Base-by-base conservation (phyloP, 2,113 vertebrate species). In the Hyla sarda region DNA sequence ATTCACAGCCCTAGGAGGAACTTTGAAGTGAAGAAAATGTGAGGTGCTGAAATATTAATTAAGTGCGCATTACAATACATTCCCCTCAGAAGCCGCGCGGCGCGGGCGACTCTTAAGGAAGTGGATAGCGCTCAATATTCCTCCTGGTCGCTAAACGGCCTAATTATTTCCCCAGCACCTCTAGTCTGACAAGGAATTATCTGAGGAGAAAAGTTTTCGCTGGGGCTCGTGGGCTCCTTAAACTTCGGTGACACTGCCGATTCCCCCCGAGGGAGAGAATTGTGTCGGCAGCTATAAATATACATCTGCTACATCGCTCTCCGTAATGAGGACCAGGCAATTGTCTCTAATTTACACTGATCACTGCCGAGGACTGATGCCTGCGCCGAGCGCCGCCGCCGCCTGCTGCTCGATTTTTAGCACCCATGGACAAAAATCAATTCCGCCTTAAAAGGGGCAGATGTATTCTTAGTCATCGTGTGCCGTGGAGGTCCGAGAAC, bases 21-120 rank as follows among this genome's bases (percentile, higher is more conserved):
- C 85, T 87, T 87, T 87, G 85, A 87, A 47, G 85, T 87, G 72
- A 12, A 71, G 77, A 81, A 86, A 80, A 71, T 87, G 78, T 58
- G 28, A 82, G 67, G 85, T 82, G 85, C 34, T 87, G 85, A 87
- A 87, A 87, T 87, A 87, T 87, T 87, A 87, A 87, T 87, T 87
- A 87, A 73, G 77, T 16, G 78, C 54, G 47, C 69, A 82, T 87
- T 87, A 87, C 85, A 87, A 82, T 87, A 74, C 78, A 74, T 73
- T n/a, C 47, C 37, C 65, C 72, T 32, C 67, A 79, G 67, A 48
- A 62, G 62, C n/a, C 45, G 65, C 41, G 52, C 62, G 12, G 45
- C 56, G 41, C 14, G 23, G 28, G 48, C 56, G 23, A 2, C 77
- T 34, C n/a, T 25, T 16, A 73, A 84, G 82, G 69, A 45, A 74